phyloP scores from a whole-genome alignment of 2,113 vertebrate species.

The Coturnix japonica region DNA sequence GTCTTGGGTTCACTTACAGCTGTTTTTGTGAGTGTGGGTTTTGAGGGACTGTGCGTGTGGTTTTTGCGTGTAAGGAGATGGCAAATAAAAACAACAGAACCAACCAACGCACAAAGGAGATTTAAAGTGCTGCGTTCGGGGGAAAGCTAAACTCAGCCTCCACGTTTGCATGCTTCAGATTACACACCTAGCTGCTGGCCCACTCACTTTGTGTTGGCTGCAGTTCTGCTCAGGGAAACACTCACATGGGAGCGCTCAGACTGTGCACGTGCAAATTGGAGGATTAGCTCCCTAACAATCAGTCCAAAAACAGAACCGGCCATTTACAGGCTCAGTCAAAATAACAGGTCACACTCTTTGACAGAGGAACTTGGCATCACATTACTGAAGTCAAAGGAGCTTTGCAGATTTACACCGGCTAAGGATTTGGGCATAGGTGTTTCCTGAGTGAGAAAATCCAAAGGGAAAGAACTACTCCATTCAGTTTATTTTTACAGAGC shows the following conservation, averaged over 20 bases:
- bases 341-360: conserved; percentile 14
- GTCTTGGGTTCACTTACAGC: conserved; percentile 48
- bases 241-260: conserved; percentile 26
- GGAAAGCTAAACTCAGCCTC: conserved; percentile 36
- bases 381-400: conserved; percentile 29
- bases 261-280: conserved; percentile 14
- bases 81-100: background rate
- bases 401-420: conserved; percentile 57
- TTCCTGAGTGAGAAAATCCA: conserved; percentile 59
- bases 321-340: conserved; percentile 30
- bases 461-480: conserved; percentile 41
- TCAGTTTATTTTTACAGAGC: conserved; percentile 49
- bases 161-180: background rate
- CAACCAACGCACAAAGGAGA: background rate
- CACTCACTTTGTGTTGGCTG: conserved; percentile 39
- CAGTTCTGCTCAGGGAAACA: background rate
- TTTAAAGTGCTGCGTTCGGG: background rate
- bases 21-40: conserved; percentile 20
- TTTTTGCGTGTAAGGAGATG: background rate
- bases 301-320: conserved; percentile 23
- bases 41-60: background rate
- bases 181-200: conserved; percentile 38
- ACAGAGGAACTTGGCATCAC: conserved; percentile 5
- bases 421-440: conserved; percentile 55
- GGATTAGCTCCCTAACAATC: conserved; percentile 56